Conservation (phyloP, 1,140 invertebrate genomes). For the Euwallacea similis region DNA sequence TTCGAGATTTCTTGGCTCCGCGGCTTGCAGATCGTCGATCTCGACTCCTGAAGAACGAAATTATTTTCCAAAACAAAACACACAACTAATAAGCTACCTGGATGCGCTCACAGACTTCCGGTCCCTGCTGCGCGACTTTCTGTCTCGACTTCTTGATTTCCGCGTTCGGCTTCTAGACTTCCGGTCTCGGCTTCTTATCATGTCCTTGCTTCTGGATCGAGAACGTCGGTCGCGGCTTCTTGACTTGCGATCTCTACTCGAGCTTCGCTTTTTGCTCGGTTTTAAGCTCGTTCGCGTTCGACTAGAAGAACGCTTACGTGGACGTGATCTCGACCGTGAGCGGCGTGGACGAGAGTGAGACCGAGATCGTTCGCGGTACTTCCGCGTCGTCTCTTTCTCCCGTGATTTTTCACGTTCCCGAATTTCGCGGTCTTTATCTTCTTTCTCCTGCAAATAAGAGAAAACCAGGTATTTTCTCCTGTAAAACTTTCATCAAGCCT, state of each 20-base stretch:
- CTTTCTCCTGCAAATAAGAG: slow-evolving; percentile 63
- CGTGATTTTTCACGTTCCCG: slow-evolving; percentile 46
- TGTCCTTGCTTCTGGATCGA: slow-evolving; percentile 30
- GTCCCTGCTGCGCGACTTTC: slow-evolving; percentile 18
- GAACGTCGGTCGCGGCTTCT: slow-evolving; percentile 34
- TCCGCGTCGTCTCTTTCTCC: slow-evolving; percentile 45
- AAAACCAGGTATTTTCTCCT: slow-evolving; percentile 11
- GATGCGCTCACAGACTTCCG: slow-evolving; percentile 30
- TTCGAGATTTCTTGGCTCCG: slow-evolving; percentile 11
- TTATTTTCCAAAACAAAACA: no score
- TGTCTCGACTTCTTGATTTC: slow-evolving; percentile 19
- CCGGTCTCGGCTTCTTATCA: slow-evolving; percentile 24
- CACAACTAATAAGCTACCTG: not conserved
- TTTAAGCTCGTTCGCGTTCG: slow-evolving; percentile 28
- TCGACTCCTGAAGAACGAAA: slow-evolving; percentile 6
- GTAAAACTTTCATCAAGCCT: not conserved
- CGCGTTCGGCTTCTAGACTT: slow-evolving; percentile 25
- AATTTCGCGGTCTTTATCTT: slow-evolving; percentile 62
- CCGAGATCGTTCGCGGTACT: slow-evolving; percentile 50
- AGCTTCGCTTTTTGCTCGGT: slow-evolving; percentile 33
- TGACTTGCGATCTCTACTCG: slow-evolving; percentile 26
- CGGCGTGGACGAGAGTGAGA: slow-evolving; percentile 26
- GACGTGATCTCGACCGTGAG: slow-evolving; percentile 36
- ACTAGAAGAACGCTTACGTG: slow-evolving; percentile 34
- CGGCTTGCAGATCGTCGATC: slow-evolving; percentile 22